Evolutionary conservation across 2,888 invertebrate species (phyloP), one percentile per base, ranked within the genome.

Genomic region (Dugesia japonica): DNA sequence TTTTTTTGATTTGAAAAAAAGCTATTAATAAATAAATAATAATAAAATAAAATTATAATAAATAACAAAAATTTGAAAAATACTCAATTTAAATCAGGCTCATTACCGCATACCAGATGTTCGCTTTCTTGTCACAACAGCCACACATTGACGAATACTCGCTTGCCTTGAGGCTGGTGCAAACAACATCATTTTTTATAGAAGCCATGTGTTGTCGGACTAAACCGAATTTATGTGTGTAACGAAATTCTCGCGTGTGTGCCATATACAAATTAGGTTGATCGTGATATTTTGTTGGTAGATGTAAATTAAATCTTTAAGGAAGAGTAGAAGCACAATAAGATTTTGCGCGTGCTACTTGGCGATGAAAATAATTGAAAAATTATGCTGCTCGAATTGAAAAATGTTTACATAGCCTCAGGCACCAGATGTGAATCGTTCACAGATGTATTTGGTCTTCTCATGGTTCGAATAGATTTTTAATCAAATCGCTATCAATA

Each of bases 1-100:
- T n/a, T n/a, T n/a, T n/a, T n/a, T 42, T 42, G 42, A n/a, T n/a
- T n/a, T n/a, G n/a, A n/a, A n/a, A n/a, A n/a, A n/a, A n/a, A n/a
- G n/a, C n/a, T n/a, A n/a, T n/a, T n/a, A n/a, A n/a, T n/a, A n/a
- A n/a, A n/a, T n/a, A n/a, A n/a, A n/a, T n/a, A n/a, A n/a, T 20
- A 56, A 56, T 9, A 56, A 13, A 56, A 56, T 56, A 56, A 56
- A 56, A 4, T 56, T 9, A 4, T 56, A 56, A 56, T 56, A 56
- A 56, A 56, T 56, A 56, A 56, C 4, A 9, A 23, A 56, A 56
- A 56, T 23, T 56, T 23, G 9, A 56, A 56, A 20, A 56, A 56
- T 56, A 56, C 56, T 56, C 56, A 56, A 56, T 56, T 56, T 56
- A 56, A 56, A 56, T 56, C 56, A 56, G 56, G 56, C 56, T 56